A percentile compares a stretch with the other conserved stretches of the same genome.
These are phyloP conservation scores for Pristis pectinata DNA, from an alignment of 2,797 vertebrate genomes.

Conservation along the genomic window DNA sequence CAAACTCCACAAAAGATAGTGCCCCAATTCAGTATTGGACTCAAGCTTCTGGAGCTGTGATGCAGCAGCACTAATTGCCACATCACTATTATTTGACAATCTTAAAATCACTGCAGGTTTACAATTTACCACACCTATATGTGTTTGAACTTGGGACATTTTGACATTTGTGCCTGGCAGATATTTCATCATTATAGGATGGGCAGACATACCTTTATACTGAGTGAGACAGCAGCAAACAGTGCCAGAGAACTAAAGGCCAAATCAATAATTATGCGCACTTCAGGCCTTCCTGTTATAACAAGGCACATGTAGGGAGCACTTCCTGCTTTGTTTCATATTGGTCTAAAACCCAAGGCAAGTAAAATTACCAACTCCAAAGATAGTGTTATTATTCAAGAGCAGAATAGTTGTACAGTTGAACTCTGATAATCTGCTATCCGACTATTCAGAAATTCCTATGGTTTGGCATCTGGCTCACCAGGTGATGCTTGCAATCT, in stretches of 20 bases:
- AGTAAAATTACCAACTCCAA: not conserved
- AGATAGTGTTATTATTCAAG: not conserved
- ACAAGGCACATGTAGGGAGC: not conserved
- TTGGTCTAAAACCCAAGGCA: not conserved
- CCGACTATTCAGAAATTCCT: too few relatives aligned
- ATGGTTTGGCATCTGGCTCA: too few relatives aligned
- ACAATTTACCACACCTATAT: not conserved
- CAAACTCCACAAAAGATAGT: not conserved
- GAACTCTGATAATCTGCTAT: too few relatives aligned
- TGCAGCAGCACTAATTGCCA: not conserved
- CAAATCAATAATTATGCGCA: not conserved
- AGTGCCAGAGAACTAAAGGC: not conserved
- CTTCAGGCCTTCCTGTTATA: not conserved
- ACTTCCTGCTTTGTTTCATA: not conserved
- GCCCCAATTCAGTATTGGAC: too few relatives aligned
- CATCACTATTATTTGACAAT: not conserved
- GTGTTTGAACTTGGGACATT: not conserved
- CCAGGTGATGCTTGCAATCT: too few relatives aligned
- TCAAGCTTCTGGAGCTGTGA: too few relatives aligned
- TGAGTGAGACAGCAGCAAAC: not conserved
- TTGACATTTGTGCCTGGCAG: not conserved
- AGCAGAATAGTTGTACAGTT: not conserved
- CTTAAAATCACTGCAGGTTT: not conserved
- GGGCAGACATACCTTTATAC: not conserved
- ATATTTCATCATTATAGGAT: too few relatives aligned